Evolutionary conservation across 2,113 vertebrate species (phyloP).

Genomic region (Mystacornis crossleyi): DNA sequence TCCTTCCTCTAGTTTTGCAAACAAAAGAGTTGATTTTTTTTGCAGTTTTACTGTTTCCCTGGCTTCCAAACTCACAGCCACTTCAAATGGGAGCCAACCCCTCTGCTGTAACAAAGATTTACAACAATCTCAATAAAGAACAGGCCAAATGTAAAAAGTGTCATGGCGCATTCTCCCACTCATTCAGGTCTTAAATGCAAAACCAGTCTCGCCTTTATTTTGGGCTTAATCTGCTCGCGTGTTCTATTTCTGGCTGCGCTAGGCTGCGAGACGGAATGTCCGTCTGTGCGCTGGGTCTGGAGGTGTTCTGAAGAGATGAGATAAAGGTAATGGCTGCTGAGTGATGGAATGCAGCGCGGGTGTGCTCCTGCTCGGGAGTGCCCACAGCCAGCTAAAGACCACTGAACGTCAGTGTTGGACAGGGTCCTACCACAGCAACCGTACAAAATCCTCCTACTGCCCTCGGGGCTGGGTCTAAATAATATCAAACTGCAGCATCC

Average conservation of each 20-base stretch:
- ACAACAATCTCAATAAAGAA: background rate
- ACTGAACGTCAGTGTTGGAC: fast-evolving
- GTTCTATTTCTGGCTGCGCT: conserved; percentile 25
- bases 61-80: background rate
- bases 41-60: background rate
- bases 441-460: background rate
- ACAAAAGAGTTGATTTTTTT: background rate
- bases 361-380: fast-evolving
- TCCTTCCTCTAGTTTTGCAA: background rate
- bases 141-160: background rate
- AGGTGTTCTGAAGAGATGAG: background rate
- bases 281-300: fast-evolving
- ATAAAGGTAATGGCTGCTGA: conserved; percentile 42
- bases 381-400: fast-evolving
- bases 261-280: background rate
- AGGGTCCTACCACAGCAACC: background rate
- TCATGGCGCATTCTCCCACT: background rate
- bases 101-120: background rate
- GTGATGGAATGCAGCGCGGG: background rate
- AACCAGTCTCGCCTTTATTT: background rate
- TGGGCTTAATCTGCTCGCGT: background rate
- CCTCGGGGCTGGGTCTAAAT: background rate
- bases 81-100: background rate
- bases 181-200: background rate
- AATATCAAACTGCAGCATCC: background rate